Evolutionary conservation across 2,888 invertebrate species (phyloP).

Genomic region (Polydrusus pterygomalis): DNA sequence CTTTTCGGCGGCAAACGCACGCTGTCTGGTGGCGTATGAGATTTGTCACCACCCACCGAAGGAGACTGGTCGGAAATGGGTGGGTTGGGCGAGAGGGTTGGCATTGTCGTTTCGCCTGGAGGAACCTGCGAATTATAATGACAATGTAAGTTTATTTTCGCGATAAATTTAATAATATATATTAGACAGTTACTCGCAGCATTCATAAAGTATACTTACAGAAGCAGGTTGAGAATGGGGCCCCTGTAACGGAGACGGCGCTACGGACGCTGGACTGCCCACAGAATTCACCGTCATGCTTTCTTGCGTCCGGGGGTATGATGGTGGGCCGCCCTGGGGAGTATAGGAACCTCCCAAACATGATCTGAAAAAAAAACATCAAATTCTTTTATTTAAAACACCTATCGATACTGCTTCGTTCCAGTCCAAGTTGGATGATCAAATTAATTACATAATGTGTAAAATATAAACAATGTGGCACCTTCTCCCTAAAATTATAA

Average conservation of each 20-base stretch:
- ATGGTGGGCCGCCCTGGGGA: constrained; percentile 80
- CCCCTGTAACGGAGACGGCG: constrained; percentile 81
- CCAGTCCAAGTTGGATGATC: neutral
- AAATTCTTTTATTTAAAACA: constrained; percentile 1
- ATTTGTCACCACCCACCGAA: constrained; percentile 58
- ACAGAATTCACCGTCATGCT: constrained; percentile 76
- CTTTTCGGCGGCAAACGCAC: constrained; percentile 57
- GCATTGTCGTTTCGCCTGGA: constrained; percentile 80
- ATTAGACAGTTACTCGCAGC: too few relatives aligned
- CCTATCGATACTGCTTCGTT: neutral
- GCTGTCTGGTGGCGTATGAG: constrained; percentile 58
- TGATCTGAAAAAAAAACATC: constrained; percentile 63
- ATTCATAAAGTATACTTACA: constrained; percentile 35
- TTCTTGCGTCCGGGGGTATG: constrained; percentile 78
- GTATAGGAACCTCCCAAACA: constrained; percentile 71
- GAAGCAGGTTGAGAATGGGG: constrained; percentile 81
- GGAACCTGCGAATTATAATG: constrained; percentile 66
- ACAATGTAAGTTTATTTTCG: too few relatives aligned
- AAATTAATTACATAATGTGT: neutral
- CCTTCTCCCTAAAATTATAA: constrained; percentile 19
- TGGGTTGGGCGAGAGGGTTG: constrained; percentile 82
- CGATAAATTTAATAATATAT: too few relatives aligned
- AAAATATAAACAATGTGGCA: neutral
- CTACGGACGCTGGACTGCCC: constrained; percentile 77
- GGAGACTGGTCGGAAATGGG: constrained; percentile 73